These are phyloP conservation scores for Aegithalos caudatus DNA, from an alignment of 2,113 vertebrate species.

Conservation along the genomic window DNA sequence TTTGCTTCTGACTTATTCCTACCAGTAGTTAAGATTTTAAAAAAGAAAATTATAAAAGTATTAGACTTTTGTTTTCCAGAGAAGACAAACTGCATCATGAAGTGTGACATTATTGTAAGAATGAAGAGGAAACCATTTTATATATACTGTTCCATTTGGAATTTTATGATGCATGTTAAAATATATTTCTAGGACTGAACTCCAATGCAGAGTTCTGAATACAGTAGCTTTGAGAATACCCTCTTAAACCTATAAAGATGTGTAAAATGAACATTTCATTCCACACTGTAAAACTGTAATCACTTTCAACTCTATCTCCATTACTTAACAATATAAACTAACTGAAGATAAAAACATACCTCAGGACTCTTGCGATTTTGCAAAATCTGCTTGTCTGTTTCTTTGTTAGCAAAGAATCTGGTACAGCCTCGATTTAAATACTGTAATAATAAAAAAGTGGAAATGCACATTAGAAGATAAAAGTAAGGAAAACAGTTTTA, in stretches of 20 bases:
- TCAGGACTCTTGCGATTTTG: conserved; percentile 95
- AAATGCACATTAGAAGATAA: background rate
- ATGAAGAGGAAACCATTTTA: background rate
- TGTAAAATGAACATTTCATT: conserved; percentile 56
- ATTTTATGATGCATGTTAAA: background rate
- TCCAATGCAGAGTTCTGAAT: background rate
- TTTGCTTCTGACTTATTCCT: background rate
- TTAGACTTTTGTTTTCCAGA: background rate
- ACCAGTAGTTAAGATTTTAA: background rate
- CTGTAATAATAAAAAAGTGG: conserved; percentile 64
- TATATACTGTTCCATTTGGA: background rate
- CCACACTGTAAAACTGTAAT: background rate
- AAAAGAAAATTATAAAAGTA: background rate
- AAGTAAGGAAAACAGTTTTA: background rate
- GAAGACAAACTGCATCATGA: background rate
- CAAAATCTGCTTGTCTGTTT: conserved; percentile 89
- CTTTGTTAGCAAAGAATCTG: conserved; percentile 91
- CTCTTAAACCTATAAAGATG: background rate
- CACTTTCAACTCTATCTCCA: background rate
- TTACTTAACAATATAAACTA: background rate
- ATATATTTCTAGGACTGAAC: background rate
- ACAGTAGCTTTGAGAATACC: background rate
- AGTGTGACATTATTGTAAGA: background rate
- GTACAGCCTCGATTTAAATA: conserved; percentile 97
- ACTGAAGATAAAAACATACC: conserved; percentile 72